Conservation (phyloP, 30 jellyfish, hydroid and myxozoan genomes). For the Catostylus mosaicus region DNA sequence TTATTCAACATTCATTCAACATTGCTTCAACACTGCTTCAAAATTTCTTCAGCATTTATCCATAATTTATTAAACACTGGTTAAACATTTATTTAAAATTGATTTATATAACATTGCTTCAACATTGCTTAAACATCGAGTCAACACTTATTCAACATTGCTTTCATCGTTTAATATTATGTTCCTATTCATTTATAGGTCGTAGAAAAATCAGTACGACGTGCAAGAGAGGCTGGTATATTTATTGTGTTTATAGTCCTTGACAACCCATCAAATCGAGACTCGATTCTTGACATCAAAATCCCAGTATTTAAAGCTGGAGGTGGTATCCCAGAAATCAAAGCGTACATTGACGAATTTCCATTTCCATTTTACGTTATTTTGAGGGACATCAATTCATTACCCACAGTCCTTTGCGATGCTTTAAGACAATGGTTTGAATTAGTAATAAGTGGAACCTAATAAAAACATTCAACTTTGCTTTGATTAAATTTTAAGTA, state of each 20-base stretch:
- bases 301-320: conserved; percentile 92
- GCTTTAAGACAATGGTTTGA: conserved; percentile 97
- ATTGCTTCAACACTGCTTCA: too few species aligned
- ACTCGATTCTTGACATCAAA: conserved; percentile 85
- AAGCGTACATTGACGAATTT: conserved; percentile 86
- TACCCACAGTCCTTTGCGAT: conserved; percentile 87
- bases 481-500: background rate
- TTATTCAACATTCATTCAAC: too few species aligned
- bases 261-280: conserved; percentile 91
- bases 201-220: conserved; percentile 71
- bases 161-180: too few species aligned
- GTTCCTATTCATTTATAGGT: conserved; percentile 37
- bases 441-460: conserved; percentile 54
- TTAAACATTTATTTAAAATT: too few species aligned
- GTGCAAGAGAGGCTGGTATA: conserved; percentile 89
- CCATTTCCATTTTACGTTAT: conserved; percentile 93
- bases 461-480: background rate
- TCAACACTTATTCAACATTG: too few species aligned
- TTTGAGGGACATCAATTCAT: conserved; percentile 76
- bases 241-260: conserved; percentile 84
- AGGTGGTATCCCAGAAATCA: conserved; percentile 75
- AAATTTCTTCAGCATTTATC: too few species aligned
- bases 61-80: too few species aligned
- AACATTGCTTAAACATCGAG: too few species aligned
- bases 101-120: too few species aligned